Evolutionary conservation across 2,888 invertebrate species (phyloP).

Genomic region (Cylloceria caligata): DNA sequence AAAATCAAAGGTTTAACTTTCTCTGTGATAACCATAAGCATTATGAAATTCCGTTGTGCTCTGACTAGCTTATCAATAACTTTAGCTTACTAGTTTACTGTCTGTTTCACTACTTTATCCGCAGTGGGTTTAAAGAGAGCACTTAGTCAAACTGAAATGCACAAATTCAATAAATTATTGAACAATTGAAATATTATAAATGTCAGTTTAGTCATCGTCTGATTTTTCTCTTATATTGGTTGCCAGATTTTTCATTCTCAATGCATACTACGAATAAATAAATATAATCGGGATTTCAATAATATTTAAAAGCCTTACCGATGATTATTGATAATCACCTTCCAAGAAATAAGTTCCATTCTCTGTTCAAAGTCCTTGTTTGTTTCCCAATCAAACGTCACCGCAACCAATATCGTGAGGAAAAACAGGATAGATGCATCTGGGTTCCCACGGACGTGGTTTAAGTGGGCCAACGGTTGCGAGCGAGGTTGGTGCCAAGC

Average conservation of each 20-base stretch:
- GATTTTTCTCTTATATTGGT: too few relatives aligned
- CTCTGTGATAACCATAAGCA: not conserved
- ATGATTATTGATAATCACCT: slow-evolving; percentile 84
- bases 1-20: not conserved
- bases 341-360: slow-evolving; percentile 90
- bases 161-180: not conserved
- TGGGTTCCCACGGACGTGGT: slow-evolving; percentile 95
- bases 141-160: not conserved
- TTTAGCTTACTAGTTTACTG: not conserved
- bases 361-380: slow-evolving; percentile 89
- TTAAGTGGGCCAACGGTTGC: slow-evolving; percentile 92
- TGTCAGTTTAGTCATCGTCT: too few relatives aligned
- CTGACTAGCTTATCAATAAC: slow-evolving; percentile 1
- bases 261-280: too few relatives aligned
- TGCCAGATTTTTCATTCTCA: too few relatives aligned
- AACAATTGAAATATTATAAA: not conserved
- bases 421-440: slow-evolving; percentile 92
- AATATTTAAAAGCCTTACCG: not conserved
- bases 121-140: not conserved
- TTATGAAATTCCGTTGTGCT: not conserved
- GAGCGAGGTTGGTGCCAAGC: slow-evolving; percentile 94
- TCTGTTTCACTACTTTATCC: not conserved
- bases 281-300: not conserved
- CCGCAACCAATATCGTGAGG: slow-evolving; percentile 88
- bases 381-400: slow-evolving; percentile 90